Evolutionary conservation across 2,888 invertebrate genomes (phyloP).

Genomic region (Andrena bucephala): DNA sequence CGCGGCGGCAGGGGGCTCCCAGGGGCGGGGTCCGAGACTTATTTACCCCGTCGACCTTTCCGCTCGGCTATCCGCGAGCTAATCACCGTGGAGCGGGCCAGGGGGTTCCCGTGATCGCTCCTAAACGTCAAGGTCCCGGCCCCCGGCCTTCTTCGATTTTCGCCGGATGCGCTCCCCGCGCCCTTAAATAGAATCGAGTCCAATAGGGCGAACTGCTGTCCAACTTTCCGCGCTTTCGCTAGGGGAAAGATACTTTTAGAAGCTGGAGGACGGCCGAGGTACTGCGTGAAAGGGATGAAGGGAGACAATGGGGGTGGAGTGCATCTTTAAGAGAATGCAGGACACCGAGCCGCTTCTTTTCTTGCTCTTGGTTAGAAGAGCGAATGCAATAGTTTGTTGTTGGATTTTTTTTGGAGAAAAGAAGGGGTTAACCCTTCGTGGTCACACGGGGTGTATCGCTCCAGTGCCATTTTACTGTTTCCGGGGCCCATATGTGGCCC

Average conservation of each 20-base stretch:
- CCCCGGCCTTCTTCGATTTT: constrained; percentile 44
- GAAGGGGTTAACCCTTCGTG: too few relatives aligned
- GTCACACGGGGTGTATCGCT: too few relatives aligned
- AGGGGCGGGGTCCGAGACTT: neutral
- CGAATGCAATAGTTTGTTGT: too few relatives aligned
- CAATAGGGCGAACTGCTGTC: constrained; percentile 36
- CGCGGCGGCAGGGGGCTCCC: neutral
- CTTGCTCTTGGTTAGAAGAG: too few relatives aligned
- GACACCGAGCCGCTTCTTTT: neutral
- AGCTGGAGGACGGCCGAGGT: neutral
- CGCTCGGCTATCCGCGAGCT: neutral
- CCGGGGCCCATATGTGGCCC: too few relatives aligned
- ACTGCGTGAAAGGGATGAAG: neutral
- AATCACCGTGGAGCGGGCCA: neutral
- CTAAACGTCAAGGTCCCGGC: constrained; percentile 48
- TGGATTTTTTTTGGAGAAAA: too few relatives aligned
- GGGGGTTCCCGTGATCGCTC: constrained; percentile 22
- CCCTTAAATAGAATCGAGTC: constrained; percentile 55
- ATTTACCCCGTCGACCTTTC: constrained; percentile 16
- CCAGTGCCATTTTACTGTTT: too few relatives aligned
- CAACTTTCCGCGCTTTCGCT: constrained; percentile 39
- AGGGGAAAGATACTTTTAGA: constrained; percentile 39
- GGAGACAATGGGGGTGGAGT: constrained; percentile 28
- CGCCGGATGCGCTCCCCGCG: constrained; percentile 14
- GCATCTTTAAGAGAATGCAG: constrained; percentile 11